Base-by-base conservation (phyloP, 1,140 invertebrate genomes). In the Saxidomus purpurata region DNA sequence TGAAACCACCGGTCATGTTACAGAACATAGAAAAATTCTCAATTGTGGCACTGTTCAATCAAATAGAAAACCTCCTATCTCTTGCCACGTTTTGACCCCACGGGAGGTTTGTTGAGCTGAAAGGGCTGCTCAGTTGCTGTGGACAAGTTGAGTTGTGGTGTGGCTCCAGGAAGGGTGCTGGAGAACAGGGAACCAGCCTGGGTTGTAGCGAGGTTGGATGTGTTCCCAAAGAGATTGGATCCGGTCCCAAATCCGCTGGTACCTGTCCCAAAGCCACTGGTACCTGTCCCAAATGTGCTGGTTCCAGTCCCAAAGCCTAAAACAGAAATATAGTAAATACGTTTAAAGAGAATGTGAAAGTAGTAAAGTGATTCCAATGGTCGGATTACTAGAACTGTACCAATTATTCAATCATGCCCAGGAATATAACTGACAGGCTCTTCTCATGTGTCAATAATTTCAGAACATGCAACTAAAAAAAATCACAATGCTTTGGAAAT, bases 21-120 rank as follows among this genome's bases (percentile, higher is more conserved):
- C n/a, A n/a, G n/a, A n/a, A n/a, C n/a, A n/a, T n/a, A n/a, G n/a
- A n/a, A n/a, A n/a, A n/a, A n/a, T n/a, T n/a, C n/a, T n/a, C n/a
- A n/a, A n/a, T n/a, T n/a, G n/a, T n/a, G n/a, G n/a, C n/a, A n/a
- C n/a, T 43, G 15, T 43, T 40, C 36, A 15, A 19, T 84, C 36
- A 87, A 6, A 87, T 0, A 31, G 86, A 87, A 47, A 71, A 82
- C 25, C 59, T 17, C 49, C 87, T 90, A 92, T 93, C 97, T 97
- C 93, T 97, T 98, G 55, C 97, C 97, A 91, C 97, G 95, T 96
- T 98, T 98, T 93, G 97, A 97, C 55, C 97, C 97, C 63, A 96
- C 94, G 1, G 97, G 97, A 61, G 97, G 97, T 93, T 97, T 97
- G 94, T 97, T 97, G 13, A 98, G 96, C 93, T 97, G 97, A 95